These are phyloP conservation scores for Cyclophora albipunctata DNA, from an alignment of 2,888 invertebrate species.

Conservation along the genomic window DNA sequence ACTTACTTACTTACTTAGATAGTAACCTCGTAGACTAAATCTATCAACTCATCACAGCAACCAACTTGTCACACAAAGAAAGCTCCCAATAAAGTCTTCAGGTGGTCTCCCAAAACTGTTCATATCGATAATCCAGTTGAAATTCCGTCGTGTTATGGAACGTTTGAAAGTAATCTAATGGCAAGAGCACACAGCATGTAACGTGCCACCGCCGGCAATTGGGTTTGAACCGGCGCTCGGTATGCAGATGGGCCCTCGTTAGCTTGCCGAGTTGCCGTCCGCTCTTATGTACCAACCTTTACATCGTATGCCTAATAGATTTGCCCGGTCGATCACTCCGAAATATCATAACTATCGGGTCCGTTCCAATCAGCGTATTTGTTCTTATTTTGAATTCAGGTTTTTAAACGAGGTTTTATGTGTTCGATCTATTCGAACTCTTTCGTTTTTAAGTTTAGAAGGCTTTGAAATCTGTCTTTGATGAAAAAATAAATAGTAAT, in stretches of 20 bases:
- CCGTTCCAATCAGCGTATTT: not conserved
- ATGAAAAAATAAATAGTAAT: no score
- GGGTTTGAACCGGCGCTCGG: conserved; percentile 20
- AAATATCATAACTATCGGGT: no score
- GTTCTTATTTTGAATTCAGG: not conserved
- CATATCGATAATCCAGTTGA: conserved; percentile 7
- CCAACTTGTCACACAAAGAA: no score
- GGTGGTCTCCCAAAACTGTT: not conserved
- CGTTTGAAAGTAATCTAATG: conserved; percentile 20
- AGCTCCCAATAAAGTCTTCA: no score
- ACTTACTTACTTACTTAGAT: no score
- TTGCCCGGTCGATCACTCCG: conserved; percentile 3
- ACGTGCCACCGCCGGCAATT: conserved; percentile 19
- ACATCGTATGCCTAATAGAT: conserved; percentile 14
- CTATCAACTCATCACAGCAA: no score
- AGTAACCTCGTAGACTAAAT: no score
- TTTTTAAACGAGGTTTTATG: no score
- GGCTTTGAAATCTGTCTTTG: no score
- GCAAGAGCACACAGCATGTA: conserved; percentile 13
- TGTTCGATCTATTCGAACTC: no score
- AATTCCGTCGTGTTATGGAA: conserved; percentile 6
- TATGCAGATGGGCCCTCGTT: conserved; percentile 32
- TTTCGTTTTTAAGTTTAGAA: no score
- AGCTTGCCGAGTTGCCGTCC: conserved; percentile 18
- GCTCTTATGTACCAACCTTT: conserved; percentile 18